Evolutionary conservation across 2,797 vertebrate species (phyloP), one percentile per base, ranked within the genome.

Genomic region (Heliangelus exortis): DNA sequence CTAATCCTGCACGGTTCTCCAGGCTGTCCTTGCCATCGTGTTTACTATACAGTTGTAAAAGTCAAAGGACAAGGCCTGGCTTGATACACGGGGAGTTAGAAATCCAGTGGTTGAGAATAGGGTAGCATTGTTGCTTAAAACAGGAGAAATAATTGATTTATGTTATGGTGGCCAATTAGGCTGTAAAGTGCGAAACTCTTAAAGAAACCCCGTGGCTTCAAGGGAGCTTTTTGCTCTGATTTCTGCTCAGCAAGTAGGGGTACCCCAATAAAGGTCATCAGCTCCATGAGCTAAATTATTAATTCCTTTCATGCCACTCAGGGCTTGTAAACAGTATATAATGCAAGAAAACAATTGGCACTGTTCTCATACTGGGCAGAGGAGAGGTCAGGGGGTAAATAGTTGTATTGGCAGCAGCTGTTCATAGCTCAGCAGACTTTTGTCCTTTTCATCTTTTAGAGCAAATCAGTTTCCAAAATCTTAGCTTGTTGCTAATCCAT

Each of bases 141-240:
- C 97, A 97, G 98, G 98, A 98, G 98, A 97, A 98, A 98, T 97
- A 98, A 97, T 97, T 98, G 98, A 98, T 99, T 99, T 99, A 98
- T 98, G 98, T 98, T 98, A 76, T 97, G 74, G 92, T 94, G 97
- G 97, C 97, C 97, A 98, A 98, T 98, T 98, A 98, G 98, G 98
- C 98, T 98, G 98, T 99, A 98, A 99, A 99, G 97, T 97, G 96
- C 97, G 97, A 96, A 96, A 97, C 95, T 98, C 97, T 97, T 93
- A 97, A 97, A 96, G 95, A 94, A 97, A 94, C 96, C 96, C 97
- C 53, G 93, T 97, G 96, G 97, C 96, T 98, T 98, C 81, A 96
- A 96, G 94, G 96, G 87, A 91, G 88, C 84, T 84, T 76, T 97
- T 96, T 93, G 92, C 97, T 97, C 96, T 95, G 96, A 90, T 97